Base-by-base conservation (phyloP, 2,113 vertebrate genomes). In the Scomber scombrus region DNA sequence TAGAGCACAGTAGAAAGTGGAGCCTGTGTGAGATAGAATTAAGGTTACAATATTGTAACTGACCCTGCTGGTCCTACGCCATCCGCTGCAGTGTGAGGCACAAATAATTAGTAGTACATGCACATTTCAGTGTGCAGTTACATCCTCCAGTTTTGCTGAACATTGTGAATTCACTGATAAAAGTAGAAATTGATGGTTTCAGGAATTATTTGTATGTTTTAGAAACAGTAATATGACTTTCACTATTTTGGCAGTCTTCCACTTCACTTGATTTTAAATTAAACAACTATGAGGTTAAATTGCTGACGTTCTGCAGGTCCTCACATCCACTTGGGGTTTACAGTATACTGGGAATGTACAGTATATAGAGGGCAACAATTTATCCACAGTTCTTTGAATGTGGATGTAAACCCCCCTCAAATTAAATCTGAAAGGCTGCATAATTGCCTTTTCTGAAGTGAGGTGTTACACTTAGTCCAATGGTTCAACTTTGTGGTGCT, bases 331-430 rank as follows among this genome's bases (percentile, higher is more conserved):
- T 72, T 3, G 57, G 3, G 47, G 34, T 69, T 15, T 57, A 47
- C 12, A 60, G 40, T 61, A 43, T 51, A 29, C 34, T 40, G 7
- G 57, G 45, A 54, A 40, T 18, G 60, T 70, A 51, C 73, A n/a
- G 66, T 62, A 49, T 21, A 26, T 13, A 34, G 50, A 61, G 56
- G 65, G 49, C 50, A 81, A 54, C 18, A 4, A 49, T 62, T 85
- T 68, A 10, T 51, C 26, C 65, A 45, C 12, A 47, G 56, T 61
- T 81, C 52, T 54, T 5, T 70, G 73, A 45, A 29, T 46, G 50
- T 76, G 64, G 68, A 64, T 55, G 65, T 71, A 75, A 75, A 85
- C n/a, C 23, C n/a, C n/a, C 46, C 40, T 84, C 60, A 71, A 81
- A 77, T 58, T 60, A 47, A 74, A 74, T 16, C 46, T 77, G 47